A percentile compares a stretch with the other conserved stretches of the same genome.
These are phyloP conservation scores for Phortica variegata DNA, from an alignment of 1,140 invertebrate genomes.

Conservation along the genomic window DNA sequence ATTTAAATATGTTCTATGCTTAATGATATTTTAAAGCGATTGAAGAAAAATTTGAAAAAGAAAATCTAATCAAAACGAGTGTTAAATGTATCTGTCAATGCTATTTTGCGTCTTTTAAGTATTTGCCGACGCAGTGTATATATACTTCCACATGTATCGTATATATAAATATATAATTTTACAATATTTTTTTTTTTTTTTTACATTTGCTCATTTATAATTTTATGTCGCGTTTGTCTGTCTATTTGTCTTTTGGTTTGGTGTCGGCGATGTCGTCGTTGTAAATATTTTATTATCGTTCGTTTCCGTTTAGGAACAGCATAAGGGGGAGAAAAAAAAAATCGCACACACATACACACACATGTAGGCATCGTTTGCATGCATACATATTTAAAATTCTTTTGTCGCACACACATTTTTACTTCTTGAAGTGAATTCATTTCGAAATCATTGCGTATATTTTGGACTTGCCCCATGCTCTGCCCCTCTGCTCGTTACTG, in stretches of 20 bases:
- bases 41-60: no score
- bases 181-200: conserved; percentile 6
- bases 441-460: conserved; percentile 44
- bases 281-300: conserved; percentile 54
- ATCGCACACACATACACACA: conserved; percentile 1
- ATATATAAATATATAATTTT: no score
- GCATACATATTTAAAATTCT: conserved; percentile 47
- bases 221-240: conserved; percentile 22
- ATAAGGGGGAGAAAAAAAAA: conserved; percentile 35
- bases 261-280: conserved; percentile 24
- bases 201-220: conserved; percentile 27
- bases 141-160: no score
- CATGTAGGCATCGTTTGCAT: conserved; percentile 9
- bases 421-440: conserved; percentile 24
- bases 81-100: conserved; percentile 2
- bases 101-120: conserved; percentile 15
- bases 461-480: not conserved
- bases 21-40: no score
- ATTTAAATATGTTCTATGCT: no score
- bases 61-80: no score
- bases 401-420: conserved; percentile 30
- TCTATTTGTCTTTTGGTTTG: conserved; percentile 19
- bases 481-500: not conserved
- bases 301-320: conserved; percentile 53
- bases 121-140: conserved; percentile 16